Evolutionary conservation across 2,888 invertebrate species (phyloP).

Genomic region (Lysandra coridon): DNA sequence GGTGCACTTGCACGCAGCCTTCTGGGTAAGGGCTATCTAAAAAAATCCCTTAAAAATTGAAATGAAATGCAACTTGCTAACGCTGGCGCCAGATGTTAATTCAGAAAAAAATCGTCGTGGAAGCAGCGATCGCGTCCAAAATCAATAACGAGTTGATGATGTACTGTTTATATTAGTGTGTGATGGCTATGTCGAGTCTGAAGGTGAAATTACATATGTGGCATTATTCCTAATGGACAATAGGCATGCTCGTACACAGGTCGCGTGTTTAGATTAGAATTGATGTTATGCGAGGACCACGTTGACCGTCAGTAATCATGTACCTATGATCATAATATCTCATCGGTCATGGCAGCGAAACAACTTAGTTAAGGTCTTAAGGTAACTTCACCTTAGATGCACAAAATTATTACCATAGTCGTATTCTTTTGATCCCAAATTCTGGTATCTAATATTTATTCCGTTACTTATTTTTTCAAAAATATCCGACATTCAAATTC

Average conservation of each 20-base stretch:
- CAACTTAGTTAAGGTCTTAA: background rate
- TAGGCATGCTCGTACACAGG: slow-evolving; percentile 1
- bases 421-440: background rate
- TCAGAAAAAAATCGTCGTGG: background rate
- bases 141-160: background rate
- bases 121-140: background rate
- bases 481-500: background rate
- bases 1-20: background rate
- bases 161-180: background rate
- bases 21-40: background rate
- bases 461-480: background rate
- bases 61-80: background rate
- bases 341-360: background rate
- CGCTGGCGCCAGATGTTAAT: background rate
- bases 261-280: slow-evolving; percentile 17
- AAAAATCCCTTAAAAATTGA: background rate
- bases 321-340: background rate
- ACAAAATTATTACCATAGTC: background rate
- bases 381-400: background rate
- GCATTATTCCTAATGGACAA: slow-evolving; percentile 13
- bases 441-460: background rate
- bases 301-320: background rate
- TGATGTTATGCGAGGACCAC: background rate
- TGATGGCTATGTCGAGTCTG: background rate
- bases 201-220: background rate